phyloP scores from a whole-genome alignment of 1,140 invertebrate species.

The Trachymyrmex cornetzi region DNA sequence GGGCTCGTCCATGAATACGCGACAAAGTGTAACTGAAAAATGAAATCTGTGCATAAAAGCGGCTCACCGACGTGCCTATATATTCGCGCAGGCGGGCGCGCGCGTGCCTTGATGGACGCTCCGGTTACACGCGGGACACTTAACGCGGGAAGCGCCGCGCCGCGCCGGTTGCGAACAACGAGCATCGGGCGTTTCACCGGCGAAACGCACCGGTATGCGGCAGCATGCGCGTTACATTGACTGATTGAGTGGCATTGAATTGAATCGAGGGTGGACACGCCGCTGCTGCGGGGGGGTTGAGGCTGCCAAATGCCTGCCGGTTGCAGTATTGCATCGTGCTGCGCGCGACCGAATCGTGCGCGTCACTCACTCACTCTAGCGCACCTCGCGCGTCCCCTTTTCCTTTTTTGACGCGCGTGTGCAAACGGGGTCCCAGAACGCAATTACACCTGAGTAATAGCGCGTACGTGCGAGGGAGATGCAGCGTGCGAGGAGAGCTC shows the following conservation, averaged over 20 bases:
- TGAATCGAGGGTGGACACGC: slow-evolving; percentile 83
- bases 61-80: slow-evolving; percentile 63
- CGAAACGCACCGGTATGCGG: slow-evolving; percentile 80
- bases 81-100: slow-evolving; percentile 54
- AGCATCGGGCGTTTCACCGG: slow-evolving; percentile 78
- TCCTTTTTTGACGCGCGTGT: slow-evolving; percentile 62
- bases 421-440: slow-evolving; percentile 70
- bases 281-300: slow-evolving; percentile 23
- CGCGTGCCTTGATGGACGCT: slow-evolving; percentile 71
- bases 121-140: slow-evolving; percentile 75
- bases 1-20: slow-evolving; percentile 66
- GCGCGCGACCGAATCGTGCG: slow-evolving; percentile 64
- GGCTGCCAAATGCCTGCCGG: slow-evolving; percentile 83
- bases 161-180: slow-evolving; percentile 56
- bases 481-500: slow-evolving; percentile 42
- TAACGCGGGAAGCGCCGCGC: slow-evolving; percentile 70
- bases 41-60: slow-evolving; percentile 73
- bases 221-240: slow-evolving; percentile 85
- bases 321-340: slow-evolving; percentile 72
- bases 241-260: slow-evolving; percentile 87
- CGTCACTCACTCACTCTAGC: slow-evolving; percentile 53
- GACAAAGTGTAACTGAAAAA: slow-evolving; percentile 76
- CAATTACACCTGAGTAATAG: slow-evolving; percentile 84
- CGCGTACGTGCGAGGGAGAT: slow-evolving; percentile 63
- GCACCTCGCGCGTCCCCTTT: neutral